A percentile compares a stretch with the other conserved stretches of the same genome.
These are phyloP conservation scores for Bursaphelenchus okinawaensis DNA, from an alignment of 2,888 invertebrate genomes.

Conservation along the genomic window DNA sequence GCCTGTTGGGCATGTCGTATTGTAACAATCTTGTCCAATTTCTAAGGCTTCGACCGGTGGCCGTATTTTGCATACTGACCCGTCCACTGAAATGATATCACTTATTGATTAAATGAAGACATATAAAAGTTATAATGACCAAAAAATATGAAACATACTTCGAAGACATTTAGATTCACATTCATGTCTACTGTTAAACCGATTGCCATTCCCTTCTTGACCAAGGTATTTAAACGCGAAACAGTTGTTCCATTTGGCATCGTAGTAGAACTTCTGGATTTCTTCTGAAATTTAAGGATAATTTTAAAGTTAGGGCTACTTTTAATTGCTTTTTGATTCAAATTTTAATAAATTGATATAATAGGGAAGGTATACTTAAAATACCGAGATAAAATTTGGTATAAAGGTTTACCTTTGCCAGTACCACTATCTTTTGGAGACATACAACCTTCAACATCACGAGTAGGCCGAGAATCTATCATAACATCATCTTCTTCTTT, in stretches of 20 bases:
- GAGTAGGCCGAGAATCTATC: slow-evolving; percentile 10
- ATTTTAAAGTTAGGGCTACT: no score
- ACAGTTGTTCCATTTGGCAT: slow-evolving; percentile 1
- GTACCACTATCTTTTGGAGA: slow-evolving; percentile 11
- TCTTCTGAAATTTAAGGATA: slow-evolving; percentile 12
- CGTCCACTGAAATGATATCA: slow-evolving; percentile 11
- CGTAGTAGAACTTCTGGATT: slow-evolving; percentile 17
- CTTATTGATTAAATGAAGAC: background rate
- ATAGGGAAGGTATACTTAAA: no score
- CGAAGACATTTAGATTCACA: slow-evolving; percentile 32
- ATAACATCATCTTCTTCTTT: slow-evolving; percentile 26
- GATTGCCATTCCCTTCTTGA: slow-evolving; percentile 48
- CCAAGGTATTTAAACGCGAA: slow-evolving; percentile 44
- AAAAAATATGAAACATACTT: background rate
- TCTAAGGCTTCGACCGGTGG: slow-evolving; percentile 3
- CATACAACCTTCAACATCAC: background rate
- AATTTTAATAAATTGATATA: no score
- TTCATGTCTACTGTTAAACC: slow-evolving; percentile 37
- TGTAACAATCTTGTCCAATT: slow-evolving; percentile 2
- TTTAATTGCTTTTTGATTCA: no score
- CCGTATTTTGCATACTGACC: background rate
- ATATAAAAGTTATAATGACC: background rate
- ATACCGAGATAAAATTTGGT: no score
- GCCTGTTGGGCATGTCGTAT: slow-evolving; percentile 11
- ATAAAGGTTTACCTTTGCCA: slow-evolving; percentile 2